A percentile compares a stretch with the other conserved stretches of the same genome.
Evolutionary conservation across 92 coral and sea anemone species (phyloP).

Genomic region (Chrysogorgia sp.): DNA sequence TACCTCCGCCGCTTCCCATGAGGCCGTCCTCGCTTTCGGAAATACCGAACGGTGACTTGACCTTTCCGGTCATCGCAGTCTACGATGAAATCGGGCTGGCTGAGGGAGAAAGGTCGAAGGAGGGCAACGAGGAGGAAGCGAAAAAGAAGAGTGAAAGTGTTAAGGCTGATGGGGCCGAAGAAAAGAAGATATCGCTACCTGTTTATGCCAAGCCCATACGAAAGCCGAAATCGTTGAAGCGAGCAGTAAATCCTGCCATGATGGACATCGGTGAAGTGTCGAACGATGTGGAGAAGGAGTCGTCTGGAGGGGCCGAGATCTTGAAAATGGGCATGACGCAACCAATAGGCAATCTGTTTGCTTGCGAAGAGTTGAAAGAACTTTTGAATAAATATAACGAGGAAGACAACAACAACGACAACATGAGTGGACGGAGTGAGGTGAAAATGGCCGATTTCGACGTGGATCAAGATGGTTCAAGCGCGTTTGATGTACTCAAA

Average conservation of each 20-base stretch:
- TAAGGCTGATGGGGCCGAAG: too few relatives aligned
- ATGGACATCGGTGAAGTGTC: conserved; percentile 38
- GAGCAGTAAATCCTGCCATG: neutral
- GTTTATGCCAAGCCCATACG: conserved; percentile 28
- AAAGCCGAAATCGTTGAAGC: neutral
- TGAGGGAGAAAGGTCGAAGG: neutral
- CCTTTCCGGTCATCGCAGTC: neutral
- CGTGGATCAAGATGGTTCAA: conserved; percentile 15
- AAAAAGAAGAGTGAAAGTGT: too few relatives aligned
- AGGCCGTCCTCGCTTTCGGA: neutral
- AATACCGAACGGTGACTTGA: neutral
- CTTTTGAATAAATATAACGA: neutral
- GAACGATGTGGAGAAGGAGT: conserved; percentile 8
- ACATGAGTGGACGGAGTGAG: neutral
- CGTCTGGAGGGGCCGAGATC: conserved; percentile 12
- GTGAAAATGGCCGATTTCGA: conserved; percentile 9
- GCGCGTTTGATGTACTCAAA: conserved; percentile 28
- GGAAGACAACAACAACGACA: neutral
- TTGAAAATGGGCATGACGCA: conserved; percentile 21
- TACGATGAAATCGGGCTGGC: neutral
- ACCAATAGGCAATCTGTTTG: conserved; percentile 26
- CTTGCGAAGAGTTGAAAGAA: conserved; percentile 20
- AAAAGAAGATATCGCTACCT: conserved; percentile 1
- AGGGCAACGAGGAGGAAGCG: neutral
- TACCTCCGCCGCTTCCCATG: neutral